Evolutionary conservation across 2,888 invertebrate species (phyloP).

Genomic region (Lomographa bimaculata): DNA sequence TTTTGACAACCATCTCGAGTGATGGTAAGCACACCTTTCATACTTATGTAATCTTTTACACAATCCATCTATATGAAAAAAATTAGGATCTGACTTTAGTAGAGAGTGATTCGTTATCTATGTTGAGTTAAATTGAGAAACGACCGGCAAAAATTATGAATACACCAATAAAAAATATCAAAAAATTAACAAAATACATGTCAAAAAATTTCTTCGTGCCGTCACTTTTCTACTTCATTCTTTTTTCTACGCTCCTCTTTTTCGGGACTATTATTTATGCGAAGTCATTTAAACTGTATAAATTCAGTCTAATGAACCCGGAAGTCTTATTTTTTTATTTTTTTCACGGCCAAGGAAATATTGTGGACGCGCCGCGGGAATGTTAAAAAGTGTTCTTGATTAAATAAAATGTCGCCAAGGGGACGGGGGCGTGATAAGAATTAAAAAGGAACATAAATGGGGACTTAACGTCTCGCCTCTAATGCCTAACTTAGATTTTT

Average conservation of each 20-base stretch:
- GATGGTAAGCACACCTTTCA: no score
- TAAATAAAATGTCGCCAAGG: constrained; percentile 76
- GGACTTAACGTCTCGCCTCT: constrained; percentile 14
- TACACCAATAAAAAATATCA: no score
- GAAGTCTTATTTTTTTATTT: constrained; percentile 51
- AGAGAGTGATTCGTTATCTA: no score
- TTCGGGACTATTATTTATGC: not conserved
- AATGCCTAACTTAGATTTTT: constrained; percentile 29
- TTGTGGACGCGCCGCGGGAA: constrained; percentile 62
- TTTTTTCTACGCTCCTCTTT: not conserved
- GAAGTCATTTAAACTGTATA: constrained; percentile 12
- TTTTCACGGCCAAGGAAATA: constrained; percentile 53
- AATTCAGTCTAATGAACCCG: constrained; percentile 36
- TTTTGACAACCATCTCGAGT: no score
- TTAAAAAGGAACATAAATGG: constrained; percentile 41
- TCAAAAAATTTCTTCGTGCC: no score
- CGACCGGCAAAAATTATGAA: no score
- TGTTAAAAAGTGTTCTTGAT: constrained; percentile 80
- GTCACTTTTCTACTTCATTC: not conserved
- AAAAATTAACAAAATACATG: no score
- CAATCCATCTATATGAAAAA: no score
- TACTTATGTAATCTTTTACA: no score
- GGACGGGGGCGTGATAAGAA: constrained; percentile 61
- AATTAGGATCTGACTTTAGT: no score
- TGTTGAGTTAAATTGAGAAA: no score